A percentile compares a stretch with the other conserved stretches of the same genome.
These are phyloP conservation scores for Thecocarcelia acutangulata DNA, from an alignment of 2,888 invertebrate species.

Conservation along the genomic window DNA sequence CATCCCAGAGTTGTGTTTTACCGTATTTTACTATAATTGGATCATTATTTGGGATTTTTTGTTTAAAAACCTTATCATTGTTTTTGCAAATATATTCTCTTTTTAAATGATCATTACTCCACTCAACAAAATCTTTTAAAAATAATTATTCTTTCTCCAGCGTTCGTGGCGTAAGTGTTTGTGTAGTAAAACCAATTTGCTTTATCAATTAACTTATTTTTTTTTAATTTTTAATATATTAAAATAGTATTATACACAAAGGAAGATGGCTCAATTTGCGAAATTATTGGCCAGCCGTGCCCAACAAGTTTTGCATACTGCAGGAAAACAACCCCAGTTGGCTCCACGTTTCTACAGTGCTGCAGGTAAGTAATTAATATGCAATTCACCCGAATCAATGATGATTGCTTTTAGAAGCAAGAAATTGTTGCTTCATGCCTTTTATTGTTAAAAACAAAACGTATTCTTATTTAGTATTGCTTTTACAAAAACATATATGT, in stretches of 20 bases:
- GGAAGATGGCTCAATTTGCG: constrained; percentile 78
- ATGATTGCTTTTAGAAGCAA: too few relatives aligned
- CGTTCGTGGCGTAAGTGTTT: constrained; percentile 73
- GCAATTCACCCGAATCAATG: too few relatives aligned
- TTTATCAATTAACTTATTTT: constrained; percentile 1
- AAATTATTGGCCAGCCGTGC: constrained; percentile 78
- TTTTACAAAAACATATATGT: not conserved
- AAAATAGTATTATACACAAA: constrained; percentile 17
- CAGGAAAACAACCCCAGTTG: constrained; percentile 75
- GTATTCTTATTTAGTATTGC: too few relatives aligned
- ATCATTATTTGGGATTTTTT: too few relatives aligned
- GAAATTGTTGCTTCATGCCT: too few relatives aligned
- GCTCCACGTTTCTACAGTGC: constrained; percentile 74
- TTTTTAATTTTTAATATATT: constrained; percentile 15
- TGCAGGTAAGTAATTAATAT: constrained; percentile 75
- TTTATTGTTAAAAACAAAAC: too few relatives aligned
- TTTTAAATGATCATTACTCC: constrained; percentile 16
- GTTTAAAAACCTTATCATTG: not conserved
- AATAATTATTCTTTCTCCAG: constrained; percentile 73
- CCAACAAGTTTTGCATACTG: constrained; percentile 75
- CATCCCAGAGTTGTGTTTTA: too few relatives aligned
- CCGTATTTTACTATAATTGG: too few relatives aligned
- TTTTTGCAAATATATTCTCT: not conserved
- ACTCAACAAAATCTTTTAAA: not conserved
- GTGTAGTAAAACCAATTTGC: not conserved